phyloP scores from a whole-genome alignment of 2,113 vertebrate genomes.

The Nematolebias whitei region DNA sequence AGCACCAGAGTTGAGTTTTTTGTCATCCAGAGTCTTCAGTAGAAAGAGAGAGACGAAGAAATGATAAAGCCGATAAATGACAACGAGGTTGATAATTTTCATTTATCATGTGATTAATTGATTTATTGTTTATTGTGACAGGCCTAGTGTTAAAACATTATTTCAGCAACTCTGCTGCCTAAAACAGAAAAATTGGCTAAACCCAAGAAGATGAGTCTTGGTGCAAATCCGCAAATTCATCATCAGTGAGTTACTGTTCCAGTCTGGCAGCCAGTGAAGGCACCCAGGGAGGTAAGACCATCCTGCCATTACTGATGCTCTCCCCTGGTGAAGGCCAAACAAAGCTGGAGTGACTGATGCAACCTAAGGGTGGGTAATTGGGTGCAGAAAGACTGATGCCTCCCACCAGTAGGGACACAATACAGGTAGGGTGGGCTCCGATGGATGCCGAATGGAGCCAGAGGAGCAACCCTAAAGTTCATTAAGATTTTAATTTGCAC shows the following conservation, averaged over 20 bases:
- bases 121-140: too few species aligned
- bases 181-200: slow-evolving; percentile 25
- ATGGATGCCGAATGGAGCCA: slow-evolving; percentile 25
- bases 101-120: too few species aligned
- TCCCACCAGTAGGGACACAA: slow-evolving; percentile 20
- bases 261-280: slow-evolving; percentile 44
- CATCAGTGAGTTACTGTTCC: slow-evolving; percentile 63
- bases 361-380: slow-evolving; percentile 63
- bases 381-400: slow-evolving; percentile 63
- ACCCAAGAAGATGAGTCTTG: slow-evolving; percentile 39
- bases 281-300: slow-evolving; percentile 56
- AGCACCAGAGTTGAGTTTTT: too few species aligned
- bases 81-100: too few species aligned
- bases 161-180: slow-evolving; percentile 13
- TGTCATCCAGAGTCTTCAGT: too few species aligned
- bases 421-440: slow-evolving; percentile 21
- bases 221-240: slow-evolving; percentile 58
- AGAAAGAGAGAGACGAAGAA: too few species aligned
- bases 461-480: slow-evolving; percentile 3
- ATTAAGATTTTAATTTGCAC: slow-evolving; percentile 8
- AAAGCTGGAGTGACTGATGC: slow-evolving; percentile 67
- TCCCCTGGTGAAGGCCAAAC: slow-evolving; percentile 61
- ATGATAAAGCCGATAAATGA: too few species aligned
- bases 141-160: too few species aligned
- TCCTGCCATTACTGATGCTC: slow-evolving; percentile 59